A percentile compares a stretch with the other conserved stretches of the same genome.
phyloP scores from a whole-genome alignment of 2,888 invertebrate species.

The Trisateles emortualis region DNA sequence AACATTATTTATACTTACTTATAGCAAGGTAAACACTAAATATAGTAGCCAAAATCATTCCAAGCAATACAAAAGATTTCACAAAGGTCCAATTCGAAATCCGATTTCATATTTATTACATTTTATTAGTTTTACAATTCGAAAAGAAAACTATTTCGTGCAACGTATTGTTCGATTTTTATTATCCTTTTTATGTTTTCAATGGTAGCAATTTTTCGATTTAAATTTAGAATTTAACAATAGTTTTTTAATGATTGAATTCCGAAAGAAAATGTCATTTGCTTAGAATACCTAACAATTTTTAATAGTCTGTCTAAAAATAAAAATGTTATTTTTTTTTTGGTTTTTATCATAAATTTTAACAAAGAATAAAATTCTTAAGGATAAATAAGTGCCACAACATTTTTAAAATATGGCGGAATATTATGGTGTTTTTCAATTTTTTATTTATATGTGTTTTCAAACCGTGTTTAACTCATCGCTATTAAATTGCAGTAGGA shows the following conservation, averaged over 20 bases:
- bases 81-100: conserved; percentile 26
- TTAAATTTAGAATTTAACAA: conserved; percentile 7
- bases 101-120: conserved; percentile 34
- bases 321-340: no score
- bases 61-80: conserved; percentile 16
- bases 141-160: background rate
- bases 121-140: conserved; percentile 16
- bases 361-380: no score
- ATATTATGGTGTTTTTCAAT: no score
- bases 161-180: conserved; percentile 4
- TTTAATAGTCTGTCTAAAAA: background rate
- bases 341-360: no score
- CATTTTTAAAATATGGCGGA: no score
- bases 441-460: no score
- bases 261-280: background rate
- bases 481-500: conserved; percentile 64
- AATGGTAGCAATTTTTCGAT: conserved; percentile 17
- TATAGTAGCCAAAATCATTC: conserved; percentile 15
- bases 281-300: background rate
- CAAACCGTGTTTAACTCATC: conserved; percentile 17
- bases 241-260: conserved; percentile 1
- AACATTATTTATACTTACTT: conserved; percentile 1
- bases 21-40: conserved; percentile 13
- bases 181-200: conserved; percentile 9
- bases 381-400: no score